Evolutionary conservation across 2,797 vertebrate genomes (phyloP).

Genomic region (Kryptolebias ocellatus): DNA sequence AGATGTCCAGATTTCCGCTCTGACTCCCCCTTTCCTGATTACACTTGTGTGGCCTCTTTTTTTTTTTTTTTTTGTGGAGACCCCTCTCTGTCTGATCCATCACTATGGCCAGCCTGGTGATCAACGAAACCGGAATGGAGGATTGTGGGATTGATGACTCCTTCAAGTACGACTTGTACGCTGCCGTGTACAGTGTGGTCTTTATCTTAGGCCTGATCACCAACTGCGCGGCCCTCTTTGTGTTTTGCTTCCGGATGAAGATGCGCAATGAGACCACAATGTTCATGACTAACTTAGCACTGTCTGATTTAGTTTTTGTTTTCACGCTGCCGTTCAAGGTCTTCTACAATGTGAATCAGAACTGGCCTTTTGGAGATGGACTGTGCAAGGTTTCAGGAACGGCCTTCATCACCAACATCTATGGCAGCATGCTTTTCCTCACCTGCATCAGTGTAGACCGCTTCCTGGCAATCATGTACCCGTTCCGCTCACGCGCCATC

Average conservation of each 20-base stretch:
- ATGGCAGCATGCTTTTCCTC: conserved; percentile 97
- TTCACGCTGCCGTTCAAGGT: conserved; percentile 97
- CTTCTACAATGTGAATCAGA: conserved; percentile 95
- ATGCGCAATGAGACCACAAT: conserved; percentile 94
- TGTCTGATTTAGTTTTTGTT: conserved; percentile 95
- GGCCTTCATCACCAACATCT: conserved; percentile 97
- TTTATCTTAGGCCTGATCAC: conserved; percentile 94
- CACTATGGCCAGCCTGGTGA: conserved; percentile 81
- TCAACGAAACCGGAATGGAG: conserved; percentile 90
- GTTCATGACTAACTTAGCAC: conserved; percentile 95
- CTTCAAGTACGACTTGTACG: conserved; percentile 97
- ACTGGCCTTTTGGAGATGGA: conserved; percentile 96
- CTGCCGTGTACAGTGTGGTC: conserved; percentile 93
- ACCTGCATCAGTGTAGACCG: conserved; percentile 98
- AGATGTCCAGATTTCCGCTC: conserved; percentile 31
- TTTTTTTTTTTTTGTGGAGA: conserved; percentile 16
- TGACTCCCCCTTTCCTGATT: conserved; percentile 12
- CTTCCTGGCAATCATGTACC: conserved; percentile 96
- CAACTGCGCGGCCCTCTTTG: conserved; percentile 95
- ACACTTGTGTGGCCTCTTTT: conserved; percentile 3
- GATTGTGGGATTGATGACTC: conserved; percentile 94
- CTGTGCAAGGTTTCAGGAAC: conserved; percentile 96
- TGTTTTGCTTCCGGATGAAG: conserved; percentile 96
- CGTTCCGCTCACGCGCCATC: conserved; percentile 91
- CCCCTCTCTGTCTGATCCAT: background rate